Evolutionary conservation across 2,888 invertebrate genomes (phyloP), one percentile per base, ranked within the genome.

Genomic region (Stenolophus ochropezus): DNA sequence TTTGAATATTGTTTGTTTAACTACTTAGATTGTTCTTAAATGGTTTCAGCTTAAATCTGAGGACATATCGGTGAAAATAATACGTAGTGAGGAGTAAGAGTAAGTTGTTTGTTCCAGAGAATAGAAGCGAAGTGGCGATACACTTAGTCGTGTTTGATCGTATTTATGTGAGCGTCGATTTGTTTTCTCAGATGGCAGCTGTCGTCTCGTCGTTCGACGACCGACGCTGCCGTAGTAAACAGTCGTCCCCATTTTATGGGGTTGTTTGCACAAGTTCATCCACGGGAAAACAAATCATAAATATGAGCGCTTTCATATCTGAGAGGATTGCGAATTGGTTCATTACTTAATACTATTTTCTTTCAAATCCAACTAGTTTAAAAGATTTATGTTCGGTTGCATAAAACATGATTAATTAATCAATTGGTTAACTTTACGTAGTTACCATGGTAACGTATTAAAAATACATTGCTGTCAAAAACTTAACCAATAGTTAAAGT

Each of bases 211-310:
- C 79, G 58, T 47, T 47, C 58, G 42, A 56, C 74, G 58, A 58
- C 58, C 33, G 65, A 16, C 65, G 33, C 6, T 73, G 71, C 47
- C 71, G 20, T 25, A 49, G n/a, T 25, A 69, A 78, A 56, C 21
- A 71, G 73, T 82, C 74, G 69, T 82, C 65, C 58, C 56, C 53
- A 49, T 78, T 74, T 76, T 82, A 79, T 80, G 65, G 78, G 74
- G 65, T 61, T 82, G 79, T 82, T 82, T 82, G 74, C 47, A 14
- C 21, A 21, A 20, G 21, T 49, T 75, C 65, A 21, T 80, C 51
- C 53, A 61, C 20, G 69, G 73, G 18, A 11, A 53, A 53, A 20
- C 8, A 53, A 61, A 73, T 82, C 61, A 27, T 76, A 14, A 18
- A 75, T 27, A 51, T 49, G 51, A 33, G 4, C 33, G 8, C 8